Percentiles rank a stretch among this genome's conserved stretches.
Conservation (phyloP, 1,140 invertebrate species). For the Notospermus geniculatus region DNA sequence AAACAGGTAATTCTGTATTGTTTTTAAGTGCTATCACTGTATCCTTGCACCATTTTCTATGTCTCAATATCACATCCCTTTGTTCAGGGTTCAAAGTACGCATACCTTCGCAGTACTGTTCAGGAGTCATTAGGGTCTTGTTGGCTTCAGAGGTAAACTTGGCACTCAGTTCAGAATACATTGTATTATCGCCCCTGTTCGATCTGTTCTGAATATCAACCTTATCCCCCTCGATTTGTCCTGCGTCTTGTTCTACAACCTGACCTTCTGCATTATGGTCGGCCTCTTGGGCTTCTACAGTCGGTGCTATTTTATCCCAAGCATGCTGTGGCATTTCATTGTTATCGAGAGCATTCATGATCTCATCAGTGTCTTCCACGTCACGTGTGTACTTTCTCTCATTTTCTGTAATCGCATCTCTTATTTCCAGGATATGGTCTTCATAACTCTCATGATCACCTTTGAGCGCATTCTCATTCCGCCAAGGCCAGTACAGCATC, state of each 20-base stretch:
- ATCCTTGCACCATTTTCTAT: too few relatives aligned
- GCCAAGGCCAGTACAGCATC: slow-evolving; percentile 5
- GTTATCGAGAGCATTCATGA: not conserved
- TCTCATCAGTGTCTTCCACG: not conserved
- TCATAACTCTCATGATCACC: slow-evolving; percentile 1
- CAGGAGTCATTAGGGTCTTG: not conserved
- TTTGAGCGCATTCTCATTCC: not conserved
- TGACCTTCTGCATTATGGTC: not conserved
- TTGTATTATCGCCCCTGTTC: not conserved
- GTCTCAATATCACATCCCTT: not conserved
- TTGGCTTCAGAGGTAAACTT: not conserved
- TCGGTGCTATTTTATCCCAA: slow-evolving; percentile 4
- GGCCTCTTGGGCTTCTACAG: not conserved
- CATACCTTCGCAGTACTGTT: not conserved
- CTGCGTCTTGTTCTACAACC: not conserved
- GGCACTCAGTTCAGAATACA: slow-evolving; percentile 2
- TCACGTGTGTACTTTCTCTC: slow-evolving; percentile 1
- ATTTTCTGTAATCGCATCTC: not conserved
- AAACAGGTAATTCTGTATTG: too few relatives aligned
- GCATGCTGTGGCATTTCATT: not conserved
- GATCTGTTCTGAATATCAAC: not conserved
- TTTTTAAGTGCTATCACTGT: too few relatives aligned
- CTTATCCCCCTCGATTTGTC: not conserved
- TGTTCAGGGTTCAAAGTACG: slow-evolving; percentile 6
- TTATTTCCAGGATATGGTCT: not conserved